Conservation (phyloP, 2,888 invertebrate species). For the Orthosia gothica region DNA sequence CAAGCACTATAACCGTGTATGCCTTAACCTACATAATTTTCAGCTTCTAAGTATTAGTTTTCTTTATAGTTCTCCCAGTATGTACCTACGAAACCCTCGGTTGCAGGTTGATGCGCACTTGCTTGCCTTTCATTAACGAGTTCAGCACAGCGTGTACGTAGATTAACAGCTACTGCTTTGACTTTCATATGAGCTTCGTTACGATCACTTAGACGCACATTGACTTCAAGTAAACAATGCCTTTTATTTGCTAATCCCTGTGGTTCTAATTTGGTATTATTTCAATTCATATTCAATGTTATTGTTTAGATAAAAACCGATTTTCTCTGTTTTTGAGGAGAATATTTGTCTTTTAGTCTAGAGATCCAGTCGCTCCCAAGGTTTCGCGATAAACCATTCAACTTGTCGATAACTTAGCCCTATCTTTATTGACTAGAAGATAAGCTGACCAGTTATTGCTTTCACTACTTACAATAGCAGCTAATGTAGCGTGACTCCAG, state of each 20-base stretch:
- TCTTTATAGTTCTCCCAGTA: slow-evolving; percentile 9
- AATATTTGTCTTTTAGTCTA: neutral
- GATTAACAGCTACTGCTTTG: slow-evolving; percentile 24
- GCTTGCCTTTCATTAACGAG: slow-evolving; percentile 46
- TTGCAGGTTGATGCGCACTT: slow-evolving; percentile 15
- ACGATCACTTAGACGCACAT: slow-evolving; percentile 10
- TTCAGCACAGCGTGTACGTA: slow-evolving; percentile 53
- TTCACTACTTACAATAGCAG: slow-evolving; percentile 75
- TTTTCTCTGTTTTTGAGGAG: neutral
- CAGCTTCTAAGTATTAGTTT: neutral
- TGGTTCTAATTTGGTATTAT: neutral
- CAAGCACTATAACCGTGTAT: neutral
- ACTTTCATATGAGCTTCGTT: slow-evolving; percentile 45
- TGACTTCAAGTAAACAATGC: neutral
- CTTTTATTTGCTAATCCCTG: neutral
- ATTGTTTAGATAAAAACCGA: neutral
- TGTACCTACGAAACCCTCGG: slow-evolving; percentile 25
- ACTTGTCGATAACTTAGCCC: neutral
- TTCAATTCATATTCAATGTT: neutral
- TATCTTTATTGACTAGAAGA: slow-evolving; percentile 36
- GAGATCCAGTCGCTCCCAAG: neutral
- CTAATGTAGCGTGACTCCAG: slow-evolving; percentile 79
- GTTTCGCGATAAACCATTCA: neutral
- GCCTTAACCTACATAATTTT: neutral
- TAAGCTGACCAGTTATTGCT: slow-evolving; percentile 64